Conservation (phyloP, 30 jellyfish, hydroid and myxozoan genomes). For the Morbakka virulenta region DNA sequence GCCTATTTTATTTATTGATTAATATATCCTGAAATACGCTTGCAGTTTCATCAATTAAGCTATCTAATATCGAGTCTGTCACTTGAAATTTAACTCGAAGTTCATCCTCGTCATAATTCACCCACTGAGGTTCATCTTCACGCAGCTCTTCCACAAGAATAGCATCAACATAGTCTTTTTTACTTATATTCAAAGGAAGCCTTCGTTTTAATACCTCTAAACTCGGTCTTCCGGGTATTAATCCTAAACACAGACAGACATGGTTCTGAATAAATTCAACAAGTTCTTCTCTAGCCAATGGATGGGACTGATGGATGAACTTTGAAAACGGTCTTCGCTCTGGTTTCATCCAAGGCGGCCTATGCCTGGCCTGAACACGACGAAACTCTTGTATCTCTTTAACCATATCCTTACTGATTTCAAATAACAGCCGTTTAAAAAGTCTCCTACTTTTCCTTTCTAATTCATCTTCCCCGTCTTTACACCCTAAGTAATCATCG, state of each 20-base stretch:
- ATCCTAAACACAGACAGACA: constrained; percentile 71
- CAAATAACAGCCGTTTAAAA: constrained; percentile 69
- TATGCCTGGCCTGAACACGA: constrained; percentile 47
- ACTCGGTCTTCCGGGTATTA: constrained; percentile 86
- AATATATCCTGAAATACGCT: constrained; percentile 29
- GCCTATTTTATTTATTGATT: not conserved
- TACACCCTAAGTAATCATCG: constrained; percentile 10
- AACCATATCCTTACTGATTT: constrained; percentile 67
- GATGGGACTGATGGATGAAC: constrained; percentile 74
- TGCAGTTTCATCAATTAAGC: constrained; percentile 59
- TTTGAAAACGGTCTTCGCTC: constrained; percentile 79
- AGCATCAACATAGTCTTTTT: constrained; percentile 97
- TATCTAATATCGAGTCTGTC: constrained; percentile 85
- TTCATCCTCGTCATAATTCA: constrained; percentile 93
- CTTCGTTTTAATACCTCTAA: constrained; percentile 71
- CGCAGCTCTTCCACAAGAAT: constrained; percentile 92
- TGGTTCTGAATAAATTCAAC: constrained; percentile 56
- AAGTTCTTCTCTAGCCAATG: constrained; percentile 52
- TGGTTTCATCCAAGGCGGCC: constrained; percentile 71
- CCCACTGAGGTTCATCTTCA: constrained; percentile 98
- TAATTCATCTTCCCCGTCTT: constrained; percentile 22
- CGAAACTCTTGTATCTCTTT: constrained; percentile 65
- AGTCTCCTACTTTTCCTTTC: constrained; percentile 58
- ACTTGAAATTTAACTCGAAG: constrained; percentile 85
- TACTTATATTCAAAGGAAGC: constrained; percentile 87